Evolutionary conservation across 2,797 vertebrate species (phyloP).

Genomic region (Sebastes reedi): DNA sequence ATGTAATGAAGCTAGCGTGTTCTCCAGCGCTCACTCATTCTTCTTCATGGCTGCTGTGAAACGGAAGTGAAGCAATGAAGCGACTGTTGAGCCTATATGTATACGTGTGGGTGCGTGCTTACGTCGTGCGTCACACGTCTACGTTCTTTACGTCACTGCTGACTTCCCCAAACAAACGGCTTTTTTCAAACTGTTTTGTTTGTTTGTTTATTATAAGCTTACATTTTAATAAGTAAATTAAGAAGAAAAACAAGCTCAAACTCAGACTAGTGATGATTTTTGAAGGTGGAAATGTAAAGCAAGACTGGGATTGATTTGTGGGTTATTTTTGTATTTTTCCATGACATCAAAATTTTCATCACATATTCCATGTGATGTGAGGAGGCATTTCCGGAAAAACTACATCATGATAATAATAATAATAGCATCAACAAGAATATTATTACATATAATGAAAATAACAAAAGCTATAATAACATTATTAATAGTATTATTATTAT

Average conservation of each 20-base stretch:
- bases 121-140: background rate
- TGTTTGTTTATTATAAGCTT: background rate
- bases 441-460: too few relatives aligned
- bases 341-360: conserved; percentile 18
- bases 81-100: background rate
- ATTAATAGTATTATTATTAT: too few relatives aligned
- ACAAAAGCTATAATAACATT: background rate
- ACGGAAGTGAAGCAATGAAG: conserved; percentile 22
- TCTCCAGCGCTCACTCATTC: rapidly evolving
- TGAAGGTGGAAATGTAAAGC: background rate
- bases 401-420: too few relatives aligned
- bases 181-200: background rate
- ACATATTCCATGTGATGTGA: rapidly evolving
- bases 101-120: too few relatives aligned
- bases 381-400: background rate
- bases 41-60: background rate
- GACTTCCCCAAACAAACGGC: background rate
- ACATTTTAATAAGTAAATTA: background rate
- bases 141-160: too few relatives aligned
- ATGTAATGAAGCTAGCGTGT: background rate
- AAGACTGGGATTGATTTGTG: rapidly evolving
- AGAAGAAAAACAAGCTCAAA: background rate
- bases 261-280: too few relatives aligned
- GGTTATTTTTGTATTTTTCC: conserved; percentile 8
- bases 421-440: too few relatives aligned